Base-by-base conservation (phyloP, 2,113 vertebrate species). In the Melanerpes formicivorus region DNA sequence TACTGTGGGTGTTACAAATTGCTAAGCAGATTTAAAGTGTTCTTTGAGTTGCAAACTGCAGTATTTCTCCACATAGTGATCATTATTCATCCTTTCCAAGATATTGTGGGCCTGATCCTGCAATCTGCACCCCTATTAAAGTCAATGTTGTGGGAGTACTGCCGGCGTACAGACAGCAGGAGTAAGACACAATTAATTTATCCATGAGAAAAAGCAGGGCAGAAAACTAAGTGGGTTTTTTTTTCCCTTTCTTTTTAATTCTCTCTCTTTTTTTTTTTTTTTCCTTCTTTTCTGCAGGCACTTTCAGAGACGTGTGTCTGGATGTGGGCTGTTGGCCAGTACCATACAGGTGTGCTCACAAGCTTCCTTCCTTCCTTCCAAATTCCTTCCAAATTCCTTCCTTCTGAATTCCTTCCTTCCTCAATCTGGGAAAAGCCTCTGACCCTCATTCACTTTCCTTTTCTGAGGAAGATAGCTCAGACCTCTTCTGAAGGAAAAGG, bases 1-100 rank as follows among this genome's bases (percentile, higher is more conserved):
- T 94, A 18, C 95, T 96, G 97, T 97, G 95, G 97, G 97, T 70
- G 97, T 95, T 91, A 88, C 93, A 97, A 97, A 97, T 95, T 96
- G 96, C 95, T 91, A 90, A 97, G 96, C 96, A 96, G 95, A 93
- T 95, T 95, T 94, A 90, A 95, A 97, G 92, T 90, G 96, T 96
- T 96, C 95, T 95, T 95, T 92, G 91, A 96, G 88, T 86, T 90
- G 88, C 87, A 91, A 96, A 90, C 95, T 88, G 93, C 95, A 94
- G 91, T 95, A 86, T 96, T 96, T 96, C 95, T 91, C 92, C 81
- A 95, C 26, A 50, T 88, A 97, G 94, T 92, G 93, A 95, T 97
- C 95, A 95, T 95, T 91, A 94, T 96, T 94, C 91, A 90, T 96
- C 74, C 93, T 93, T 94, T 93, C 79, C 97, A 96, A 94, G 96